Base-by-base conservation (phyloP, 2,797 vertebrate genomes). In the Gallinago nigripennis region DNA sequence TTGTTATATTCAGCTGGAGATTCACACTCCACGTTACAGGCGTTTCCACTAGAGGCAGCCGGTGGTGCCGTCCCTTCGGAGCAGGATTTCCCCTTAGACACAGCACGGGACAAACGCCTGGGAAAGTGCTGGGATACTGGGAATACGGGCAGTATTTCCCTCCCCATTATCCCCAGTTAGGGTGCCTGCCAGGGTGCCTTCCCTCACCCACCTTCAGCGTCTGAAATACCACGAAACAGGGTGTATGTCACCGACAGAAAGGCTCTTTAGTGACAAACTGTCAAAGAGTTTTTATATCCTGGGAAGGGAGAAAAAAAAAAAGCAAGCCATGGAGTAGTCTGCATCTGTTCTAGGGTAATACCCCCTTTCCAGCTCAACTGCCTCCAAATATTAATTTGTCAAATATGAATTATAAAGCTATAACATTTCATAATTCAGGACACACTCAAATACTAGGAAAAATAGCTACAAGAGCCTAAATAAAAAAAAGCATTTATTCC, bases 381-480 rank as follows among this genome's bases (percentile, higher is more conserved):
- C 31, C 95, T 88, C 91, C 72, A 95, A 95, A 96, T 89, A 95
- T 50, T 92, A 60, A 95, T 96, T 95, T 91, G 88, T 94, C 95
- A 96, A 92, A 91, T 77, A 86, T 89, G 81, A 96, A 94, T 95
- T 92, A 96, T 94, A 95, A 97, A 97, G 92, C 87, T 78, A 6
- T 53, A 96, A 73, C 51, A 68, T 96, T 95, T 95, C 94, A 68
- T 95, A 95, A 97, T 96, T 96, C 91, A 91, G 92, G 82, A 86
- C 92, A 89, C 79, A 89, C 82, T 93, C 81, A 78, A 92, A 90
- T 57, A 66, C 80, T 63, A 80, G 87, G 88, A 95, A 96, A 97
- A 95, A 95, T 27, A 95, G 86, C 89, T 93, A 94, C 93, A 92
- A 92, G 86, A 96, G 70, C 89, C 76, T 54, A 96, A 94, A 96